These are phyloP conservation scores for Parambassis ranga DNA, from an alignment of 2,797 vertebrate genomes.

Conservation along the genomic window DNA sequence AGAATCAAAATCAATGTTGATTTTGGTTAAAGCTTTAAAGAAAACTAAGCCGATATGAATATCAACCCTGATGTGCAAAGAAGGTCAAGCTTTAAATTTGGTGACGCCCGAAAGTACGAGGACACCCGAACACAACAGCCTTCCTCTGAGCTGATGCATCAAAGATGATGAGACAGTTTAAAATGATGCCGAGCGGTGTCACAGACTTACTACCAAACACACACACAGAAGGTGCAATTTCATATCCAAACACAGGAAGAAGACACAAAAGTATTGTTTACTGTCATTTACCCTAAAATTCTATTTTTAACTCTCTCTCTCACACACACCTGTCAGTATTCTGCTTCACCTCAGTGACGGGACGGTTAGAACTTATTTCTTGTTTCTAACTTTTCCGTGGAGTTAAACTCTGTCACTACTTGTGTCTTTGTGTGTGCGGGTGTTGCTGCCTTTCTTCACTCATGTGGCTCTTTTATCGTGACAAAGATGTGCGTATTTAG, in stretches of 20 bases:
- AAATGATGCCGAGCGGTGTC: too few relatives aligned
- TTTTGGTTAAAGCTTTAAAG: conserved; percentile 1
- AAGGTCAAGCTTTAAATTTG: background rate
- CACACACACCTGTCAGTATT: conserved; percentile 15
- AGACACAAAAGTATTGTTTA: background rate
- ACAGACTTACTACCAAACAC: background rate
- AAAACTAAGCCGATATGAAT: background rate
- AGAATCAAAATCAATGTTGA: background rate
- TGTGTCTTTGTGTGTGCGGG: conserved; percentile 6
- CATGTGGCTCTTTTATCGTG: too few relatives aligned
- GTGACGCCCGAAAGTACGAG: background rate
- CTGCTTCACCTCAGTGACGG: conserved; percentile 40
- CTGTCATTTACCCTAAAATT: too few relatives aligned
- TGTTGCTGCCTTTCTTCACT: conserved; percentile 27
- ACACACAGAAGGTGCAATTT: background rate
- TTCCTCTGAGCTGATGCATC: too few relatives aligned
- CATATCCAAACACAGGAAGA: background rate
- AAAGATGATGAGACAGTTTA: too few relatives aligned
- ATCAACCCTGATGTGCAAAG: too few relatives aligned
- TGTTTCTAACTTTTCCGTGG: conserved; percentile 31
- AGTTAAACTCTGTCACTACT: conserved; percentile 22
- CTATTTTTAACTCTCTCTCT: too few relatives aligned
- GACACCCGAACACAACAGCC: background rate
- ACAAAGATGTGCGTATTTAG: too few relatives aligned
- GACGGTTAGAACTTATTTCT: conserved; percentile 32